phyloP scores from a whole-genome alignment of 37 sponge, comb jelly and placozoan genomes.

The Oscarella lobularis region DNA sequence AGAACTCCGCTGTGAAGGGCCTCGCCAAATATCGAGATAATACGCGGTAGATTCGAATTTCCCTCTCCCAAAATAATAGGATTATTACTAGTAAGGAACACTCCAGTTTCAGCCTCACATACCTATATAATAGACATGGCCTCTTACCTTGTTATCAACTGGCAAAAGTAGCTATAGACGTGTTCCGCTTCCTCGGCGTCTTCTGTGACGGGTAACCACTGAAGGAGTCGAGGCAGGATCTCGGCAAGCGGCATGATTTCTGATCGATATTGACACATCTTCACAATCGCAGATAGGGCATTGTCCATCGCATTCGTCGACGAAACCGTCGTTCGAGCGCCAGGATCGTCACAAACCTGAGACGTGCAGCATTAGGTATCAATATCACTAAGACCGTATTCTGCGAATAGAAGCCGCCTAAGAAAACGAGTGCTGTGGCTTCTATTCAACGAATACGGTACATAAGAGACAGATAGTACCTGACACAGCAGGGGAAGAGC shows the following conservation, averaged over 20 bases:
- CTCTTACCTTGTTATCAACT: constrained; percentile 74
- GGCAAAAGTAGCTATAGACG: constrained; percentile 84
- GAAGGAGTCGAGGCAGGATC: constrained; percentile 74
- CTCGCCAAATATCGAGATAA: constrained; percentile 64
- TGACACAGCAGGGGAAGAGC: constrained; percentile 57
- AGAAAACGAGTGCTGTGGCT: too few species aligned
- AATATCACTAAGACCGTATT: too few species aligned
- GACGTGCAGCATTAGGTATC: too few species aligned
- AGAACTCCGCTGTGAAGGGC: constrained; percentile 49
- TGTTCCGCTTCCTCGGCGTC: constrained; percentile 90
- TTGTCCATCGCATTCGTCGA: constrained; percentile 84
- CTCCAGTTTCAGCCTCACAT: neutral
- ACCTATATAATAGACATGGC: constrained; percentile 4
- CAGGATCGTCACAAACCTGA: constrained; percentile 34
- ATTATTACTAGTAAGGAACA: constrained; percentile 38
- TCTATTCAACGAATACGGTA: too few species aligned
- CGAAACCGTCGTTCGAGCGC: constrained; percentile 29
- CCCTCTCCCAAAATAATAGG: constrained; percentile 49
- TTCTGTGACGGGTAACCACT: constrained; percentile 92
- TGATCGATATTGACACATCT: constrained; percentile 80
- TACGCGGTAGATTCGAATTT: constrained; percentile 64
- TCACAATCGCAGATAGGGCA: constrained; percentile 92
- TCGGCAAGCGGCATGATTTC: constrained; percentile 59
- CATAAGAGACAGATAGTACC: too few species aligned
- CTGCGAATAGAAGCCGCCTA: too few species aligned